Conservation (phyloP, 2,888 invertebrate genomes). For the Ichneumoninae sp. region DNA sequence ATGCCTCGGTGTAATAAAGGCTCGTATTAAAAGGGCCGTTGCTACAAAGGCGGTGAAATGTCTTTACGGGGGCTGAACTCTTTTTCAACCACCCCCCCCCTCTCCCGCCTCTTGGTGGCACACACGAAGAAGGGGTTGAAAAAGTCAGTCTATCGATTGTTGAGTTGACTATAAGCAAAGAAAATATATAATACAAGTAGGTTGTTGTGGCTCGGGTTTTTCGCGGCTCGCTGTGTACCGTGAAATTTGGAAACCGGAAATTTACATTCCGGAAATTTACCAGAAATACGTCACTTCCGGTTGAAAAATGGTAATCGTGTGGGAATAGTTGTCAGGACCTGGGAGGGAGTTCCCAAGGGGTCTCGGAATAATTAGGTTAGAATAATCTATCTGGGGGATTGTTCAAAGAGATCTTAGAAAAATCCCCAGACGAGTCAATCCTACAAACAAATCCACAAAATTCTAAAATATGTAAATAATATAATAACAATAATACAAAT, state of each 20-base stretch:
- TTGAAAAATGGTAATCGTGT: too few relatives aligned
- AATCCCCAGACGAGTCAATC: too few relatives aligned
- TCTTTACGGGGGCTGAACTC: conserved; percentile 37
- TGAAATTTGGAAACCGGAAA: background rate
- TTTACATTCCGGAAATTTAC: too few relatives aligned
- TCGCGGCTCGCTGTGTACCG: too few relatives aligned
- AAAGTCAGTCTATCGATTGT: conserved; percentile 39
- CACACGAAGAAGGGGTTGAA: background rate
- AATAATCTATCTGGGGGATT: too few relatives aligned
- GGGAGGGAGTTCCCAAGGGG: too few relatives aligned
- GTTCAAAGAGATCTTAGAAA: too few relatives aligned
- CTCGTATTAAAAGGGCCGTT: conserved; percentile 69
- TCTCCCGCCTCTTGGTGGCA: background rate
- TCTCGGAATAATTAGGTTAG: too few relatives aligned
- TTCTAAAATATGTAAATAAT: background rate
- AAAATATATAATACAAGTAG: background rate
- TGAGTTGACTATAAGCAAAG: background rate
- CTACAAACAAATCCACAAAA: too few relatives aligned
- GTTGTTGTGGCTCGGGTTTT: background rate
- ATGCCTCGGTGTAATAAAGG: conserved; percentile 73
- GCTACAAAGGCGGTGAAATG: conserved; percentile 62
- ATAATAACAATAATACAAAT: background rate
- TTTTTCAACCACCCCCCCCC: conserved; percentile 10
- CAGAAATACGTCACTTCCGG: too few relatives aligned
- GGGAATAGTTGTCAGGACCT: too few relatives aligned